A percentile compares a stretch with the other conserved stretches of the same genome.
Conservation (phyloP, 1,140 invertebrate species). For the Apis florea region DNA sequence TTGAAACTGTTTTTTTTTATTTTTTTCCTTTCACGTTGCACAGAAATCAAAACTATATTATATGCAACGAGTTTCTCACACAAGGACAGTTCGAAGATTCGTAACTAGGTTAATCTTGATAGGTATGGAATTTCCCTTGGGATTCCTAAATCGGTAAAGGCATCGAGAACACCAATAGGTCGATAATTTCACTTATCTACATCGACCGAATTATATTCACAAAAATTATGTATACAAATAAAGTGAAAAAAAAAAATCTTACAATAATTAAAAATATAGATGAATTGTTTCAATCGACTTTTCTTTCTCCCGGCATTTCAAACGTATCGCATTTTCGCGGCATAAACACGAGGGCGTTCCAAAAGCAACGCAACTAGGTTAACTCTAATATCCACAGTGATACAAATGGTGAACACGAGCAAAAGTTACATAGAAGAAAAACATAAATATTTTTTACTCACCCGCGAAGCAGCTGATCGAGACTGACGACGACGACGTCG, state of each 20-base stretch:
- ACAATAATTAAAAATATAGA: not conserved
- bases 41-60: not conserved
- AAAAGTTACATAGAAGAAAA: not conserved
- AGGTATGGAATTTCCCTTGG: slow-evolving; percentile 34
- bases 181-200: slow-evolving; percentile 20
- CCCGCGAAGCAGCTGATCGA: slow-evolving; percentile 41
- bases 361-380: slow-evolving; percentile 43
- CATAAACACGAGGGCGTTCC: slow-evolving; percentile 51
- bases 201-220: not conserved
- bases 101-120: slow-evolving; percentile 49
- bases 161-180: slow-evolving; percentile 24
- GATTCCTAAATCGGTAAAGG: slow-evolving; percentile 33
- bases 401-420: not conserved
- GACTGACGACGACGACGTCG: slow-evolving; percentile 34
- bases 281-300: not conserved
- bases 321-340: slow-evolving; percentile 46
- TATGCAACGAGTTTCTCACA: not conserved
- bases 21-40: not conserved
- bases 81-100: slow-evolving; percentile 19
- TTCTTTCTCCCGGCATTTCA: slow-evolving; percentile 11
- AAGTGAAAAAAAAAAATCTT: not conserved
- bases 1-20: not conserved
- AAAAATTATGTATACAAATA: not conserved
- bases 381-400: not conserved
- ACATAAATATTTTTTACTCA: slow-evolving; percentile 37